A percentile compares a stretch with the other conserved stretches of the same genome.
Evolutionary conservation across 2,888 invertebrate genomes (phyloP).

Genomic region (Drosophila crucigera): DNA sequence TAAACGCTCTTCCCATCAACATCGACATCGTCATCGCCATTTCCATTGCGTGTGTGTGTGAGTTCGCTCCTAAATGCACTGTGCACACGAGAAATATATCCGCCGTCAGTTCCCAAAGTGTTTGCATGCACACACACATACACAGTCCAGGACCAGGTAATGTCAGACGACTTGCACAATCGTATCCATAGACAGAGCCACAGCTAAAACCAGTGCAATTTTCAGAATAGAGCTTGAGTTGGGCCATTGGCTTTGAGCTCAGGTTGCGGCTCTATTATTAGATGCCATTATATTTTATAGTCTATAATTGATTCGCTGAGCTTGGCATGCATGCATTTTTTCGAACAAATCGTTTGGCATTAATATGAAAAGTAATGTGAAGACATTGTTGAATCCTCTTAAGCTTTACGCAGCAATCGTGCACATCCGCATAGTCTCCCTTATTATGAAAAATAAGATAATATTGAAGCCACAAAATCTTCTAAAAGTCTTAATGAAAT

Average conservation of each 20-base stretch:
- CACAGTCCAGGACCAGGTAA: conserved; percentile 55
- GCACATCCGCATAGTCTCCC: neutral
- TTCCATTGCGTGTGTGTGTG: conserved; percentile 21
- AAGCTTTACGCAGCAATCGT: conserved; percentile 21
- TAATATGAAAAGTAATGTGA: conserved; percentile 79
- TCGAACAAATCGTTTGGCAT: conserved; percentile 76
- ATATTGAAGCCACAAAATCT: neutral
- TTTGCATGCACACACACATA: neutral
- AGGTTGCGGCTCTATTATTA: conserved; percentile 84
- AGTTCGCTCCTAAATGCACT: conserved; percentile 52
- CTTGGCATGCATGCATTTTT: conserved; percentile 75
- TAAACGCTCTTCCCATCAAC: conserved; percentile 28
- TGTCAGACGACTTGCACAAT: conserved; percentile 67
- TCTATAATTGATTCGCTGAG: conserved; percentile 82
- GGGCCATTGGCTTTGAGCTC: conserved; percentile 56
- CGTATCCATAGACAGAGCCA: conserved; percentile 4
- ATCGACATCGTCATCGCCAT: conserved; percentile 22
- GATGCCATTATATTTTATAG: conserved; percentile 85
- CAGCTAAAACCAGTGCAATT: conserved; percentile 13
- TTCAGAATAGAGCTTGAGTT: conserved; percentile 1
- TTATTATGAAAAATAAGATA: neutral
- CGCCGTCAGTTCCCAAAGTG: conserved; percentile 37
- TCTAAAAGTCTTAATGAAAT: neutral
- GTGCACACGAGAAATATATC: conserved; percentile 60
- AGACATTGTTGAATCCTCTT: conserved; percentile 47